Percentiles rank a stretch among this genome's conserved stretches.
These are phyloP conservation scores for Murina feae DNA, from an alignment of 2,113 vertebrate genomes.

Conservation along the genomic window DNA sequence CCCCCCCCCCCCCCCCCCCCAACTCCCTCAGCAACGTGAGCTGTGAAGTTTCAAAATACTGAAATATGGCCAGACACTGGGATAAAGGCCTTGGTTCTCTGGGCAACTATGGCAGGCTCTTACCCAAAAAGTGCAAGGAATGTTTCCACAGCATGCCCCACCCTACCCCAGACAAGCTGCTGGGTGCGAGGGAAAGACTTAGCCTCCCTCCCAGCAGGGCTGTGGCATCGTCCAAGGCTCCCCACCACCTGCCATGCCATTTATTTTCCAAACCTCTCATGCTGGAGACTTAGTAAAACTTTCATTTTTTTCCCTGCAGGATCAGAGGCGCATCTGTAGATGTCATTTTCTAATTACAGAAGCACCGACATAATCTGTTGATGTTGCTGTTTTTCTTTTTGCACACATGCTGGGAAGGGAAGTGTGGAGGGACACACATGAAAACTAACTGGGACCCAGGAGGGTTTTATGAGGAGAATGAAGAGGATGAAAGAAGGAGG, in stretches of 20 bases:
- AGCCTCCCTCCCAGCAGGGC: not conserved
- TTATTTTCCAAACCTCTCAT: conserved; percentile 21
- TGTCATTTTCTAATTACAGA: conserved; percentile 43
- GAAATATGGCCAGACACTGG: not conserved
- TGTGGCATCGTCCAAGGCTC: not conserved
- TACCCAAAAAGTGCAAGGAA: not conserved
- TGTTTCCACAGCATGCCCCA: not conserved
- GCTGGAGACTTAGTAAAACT: not conserved
- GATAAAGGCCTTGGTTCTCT: not conserved
- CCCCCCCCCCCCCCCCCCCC: too few relatives aligned
- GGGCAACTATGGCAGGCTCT: not conserved
- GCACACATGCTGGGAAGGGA: not conserved
- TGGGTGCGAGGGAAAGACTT: not conserved
- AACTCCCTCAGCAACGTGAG: not conserved
- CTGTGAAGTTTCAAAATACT: not conserved
- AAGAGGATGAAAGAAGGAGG: not conserved
- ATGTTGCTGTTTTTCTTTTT: conserved; percentile 37
- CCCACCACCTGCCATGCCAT: not conserved
- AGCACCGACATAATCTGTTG: not conserved
- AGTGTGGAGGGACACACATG: not conserved
- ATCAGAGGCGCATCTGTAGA: conserved; percentile 40
- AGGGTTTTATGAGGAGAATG: not conserved
- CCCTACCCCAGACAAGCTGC: not conserved
- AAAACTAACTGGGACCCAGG: not conserved
- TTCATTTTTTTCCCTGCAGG: not conserved